These are phyloP conservation scores for Tuberolachnus salignus DNA, from an alignment of 2,888 invertebrate species.

Conservation along the genomic window DNA sequence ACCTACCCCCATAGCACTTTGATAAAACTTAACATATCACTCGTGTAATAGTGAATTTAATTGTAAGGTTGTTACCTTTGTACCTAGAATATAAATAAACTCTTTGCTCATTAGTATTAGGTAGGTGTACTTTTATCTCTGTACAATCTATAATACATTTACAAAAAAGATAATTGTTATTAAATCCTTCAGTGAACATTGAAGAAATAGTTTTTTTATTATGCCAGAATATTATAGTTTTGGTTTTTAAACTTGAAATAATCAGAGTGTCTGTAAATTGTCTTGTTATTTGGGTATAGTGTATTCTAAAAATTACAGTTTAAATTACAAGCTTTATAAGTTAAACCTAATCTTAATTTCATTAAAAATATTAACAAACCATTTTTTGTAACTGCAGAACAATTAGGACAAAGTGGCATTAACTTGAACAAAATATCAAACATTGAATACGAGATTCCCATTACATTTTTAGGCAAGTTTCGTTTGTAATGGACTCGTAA, in stretches of 20 bases:
- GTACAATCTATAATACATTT: slow-evolving; percentile 8
- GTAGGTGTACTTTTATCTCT: slow-evolving; percentile 1
- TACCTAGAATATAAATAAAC: slow-evolving; percentile 3
- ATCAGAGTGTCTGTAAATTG: neutral
- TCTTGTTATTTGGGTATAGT: neutral
- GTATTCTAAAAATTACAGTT: neutral
- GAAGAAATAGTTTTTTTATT: slow-evolving; percentile 2
- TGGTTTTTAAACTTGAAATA: too few relatives aligned
- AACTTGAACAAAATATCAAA: neutral
- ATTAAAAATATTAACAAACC: slow-evolving; percentile 7
- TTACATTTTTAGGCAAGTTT: neutral
- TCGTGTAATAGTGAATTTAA: neutral
- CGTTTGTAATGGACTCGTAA: slow-evolving; percentile 5
- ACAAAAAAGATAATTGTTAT: neutral
- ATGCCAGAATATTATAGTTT: neutral
- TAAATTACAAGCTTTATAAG: neutral
- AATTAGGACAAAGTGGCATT: neutral
- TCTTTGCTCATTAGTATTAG: neutral
- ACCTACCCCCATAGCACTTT: slow-evolving; percentile 6
- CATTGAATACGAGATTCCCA: neutral
- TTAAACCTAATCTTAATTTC: slow-evolving; percentile 12
- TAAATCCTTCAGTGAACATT: neutral
- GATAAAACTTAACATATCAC: slow-evolving; percentile 12
- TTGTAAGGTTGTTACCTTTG: slow-evolving; percentile 5
- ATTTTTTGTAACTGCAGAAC: neutral